phyloP scores from a whole-genome alignment of 2,113 vertebrate species.

The Poeciliopsis prolifica region DNA sequence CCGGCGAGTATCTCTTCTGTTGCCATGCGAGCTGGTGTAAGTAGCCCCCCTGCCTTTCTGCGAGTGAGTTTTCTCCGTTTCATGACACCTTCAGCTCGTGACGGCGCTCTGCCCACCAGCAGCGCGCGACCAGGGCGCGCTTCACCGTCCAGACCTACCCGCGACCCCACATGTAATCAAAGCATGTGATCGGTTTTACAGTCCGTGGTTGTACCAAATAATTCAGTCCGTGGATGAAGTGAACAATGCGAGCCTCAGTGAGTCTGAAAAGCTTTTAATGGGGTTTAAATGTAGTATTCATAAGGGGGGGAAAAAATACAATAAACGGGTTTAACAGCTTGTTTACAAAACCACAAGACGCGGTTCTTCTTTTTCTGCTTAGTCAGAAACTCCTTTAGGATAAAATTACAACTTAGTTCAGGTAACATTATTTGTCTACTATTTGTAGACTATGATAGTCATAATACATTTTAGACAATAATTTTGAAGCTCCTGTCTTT shows the following conservation, averaged over 20 bases:
- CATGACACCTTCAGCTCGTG: constrained; percentile 68
- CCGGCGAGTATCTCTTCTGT: constrained; percentile 31
- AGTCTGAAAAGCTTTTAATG: too few species aligned
- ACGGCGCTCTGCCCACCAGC: constrained; percentile 63
- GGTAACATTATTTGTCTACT: not conserved
- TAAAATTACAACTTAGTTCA: not conserved
- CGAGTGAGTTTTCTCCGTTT: constrained; percentile 65
- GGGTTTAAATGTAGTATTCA: too few species aligned
- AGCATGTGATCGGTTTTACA: not conserved
- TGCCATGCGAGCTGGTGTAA: constrained; percentile 58
- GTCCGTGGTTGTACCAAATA: not conserved
- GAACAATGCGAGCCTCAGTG: not conserved
- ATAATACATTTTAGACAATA: not conserved
- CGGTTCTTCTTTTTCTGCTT: not conserved
- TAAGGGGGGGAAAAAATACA: not conserved
- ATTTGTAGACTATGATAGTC: not conserved
- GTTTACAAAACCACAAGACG: not conserved
- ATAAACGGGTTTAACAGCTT: not conserved
- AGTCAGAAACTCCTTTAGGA: not conserved
- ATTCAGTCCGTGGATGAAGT: not conserved
- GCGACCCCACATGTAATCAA: not conserved
- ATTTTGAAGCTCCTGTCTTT: not conserved
- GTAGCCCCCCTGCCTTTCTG: constrained; percentile 49
- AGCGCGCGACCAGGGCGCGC: constrained; percentile 53
- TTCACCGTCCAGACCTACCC: not conserved